Percentiles rank a stretch among this genome's conserved stretches.
phyloP scores from a whole-genome alignment of 2,113 vertebrate species.

The Antechinus stuartii region DNA sequence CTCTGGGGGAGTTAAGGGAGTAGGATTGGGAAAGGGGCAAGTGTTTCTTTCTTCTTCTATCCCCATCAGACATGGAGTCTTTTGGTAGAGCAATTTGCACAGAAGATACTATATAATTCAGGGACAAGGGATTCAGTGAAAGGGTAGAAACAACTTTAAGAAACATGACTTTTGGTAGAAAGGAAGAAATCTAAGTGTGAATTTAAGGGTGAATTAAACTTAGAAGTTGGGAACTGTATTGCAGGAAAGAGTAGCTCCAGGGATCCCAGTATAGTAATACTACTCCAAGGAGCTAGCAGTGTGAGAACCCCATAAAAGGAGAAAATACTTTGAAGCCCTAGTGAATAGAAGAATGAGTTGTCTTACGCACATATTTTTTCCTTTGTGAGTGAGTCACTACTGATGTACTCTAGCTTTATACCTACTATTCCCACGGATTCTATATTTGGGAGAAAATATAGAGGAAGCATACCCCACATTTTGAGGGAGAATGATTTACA shows the following conservation, averaged over 20 bases:
- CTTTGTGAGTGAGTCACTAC: not conserved
- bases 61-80: too few species aligned
- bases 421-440: not conserved
- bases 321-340: not conserved
- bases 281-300: not conserved
- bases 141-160: too few species aligned
- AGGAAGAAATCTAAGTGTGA: not conserved
- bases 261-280: not conserved
- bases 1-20: not conserved
- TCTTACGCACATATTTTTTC: not conserved
- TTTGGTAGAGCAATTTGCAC: too few species aligned
- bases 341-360: not conserved
- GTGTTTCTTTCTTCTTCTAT: not conserved
- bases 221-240: not conserved
- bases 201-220: not conserved
- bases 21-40: not conserved
- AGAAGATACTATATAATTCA: too few species aligned
- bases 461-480: not conserved
- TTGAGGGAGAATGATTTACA: not conserved
- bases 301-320: not conserved
- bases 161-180: not conserved
- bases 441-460: not conserved
- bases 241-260: not conserved
- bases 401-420: not conserved
- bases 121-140: too few species aligned